These are phyloP conservation scores for Harpagoxenus sublaevis DNA, from an alignment of 2,888 invertebrate species.

Conservation along the genomic window DNA sequence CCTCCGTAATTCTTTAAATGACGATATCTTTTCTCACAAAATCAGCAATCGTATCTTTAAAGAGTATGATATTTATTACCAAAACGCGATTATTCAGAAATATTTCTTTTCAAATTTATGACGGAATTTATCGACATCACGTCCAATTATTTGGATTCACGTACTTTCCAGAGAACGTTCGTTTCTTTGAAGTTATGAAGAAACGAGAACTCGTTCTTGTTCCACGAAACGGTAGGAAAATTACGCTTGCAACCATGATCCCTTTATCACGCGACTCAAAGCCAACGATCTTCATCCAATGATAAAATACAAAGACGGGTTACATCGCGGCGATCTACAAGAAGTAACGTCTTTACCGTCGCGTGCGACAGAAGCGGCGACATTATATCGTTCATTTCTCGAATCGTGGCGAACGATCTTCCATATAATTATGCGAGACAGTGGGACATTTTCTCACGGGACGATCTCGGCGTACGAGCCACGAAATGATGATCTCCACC, in stretches of 20 bases:
- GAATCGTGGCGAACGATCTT: slow-evolving; percentile 38
- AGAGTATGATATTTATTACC: neutral
- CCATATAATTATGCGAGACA: slow-evolving; percentile 43
- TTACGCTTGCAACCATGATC: slow-evolving; percentile 1
- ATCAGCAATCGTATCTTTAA: neutral
- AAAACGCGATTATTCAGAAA: neutral
- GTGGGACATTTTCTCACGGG: slow-evolving; percentile 29
- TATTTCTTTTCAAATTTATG: neutral
- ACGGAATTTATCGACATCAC: neutral
- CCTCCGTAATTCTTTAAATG: neutral
- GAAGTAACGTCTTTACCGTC: slow-evolving; percentile 5
- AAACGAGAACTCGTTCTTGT: neutral
- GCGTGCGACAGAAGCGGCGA: slow-evolving; percentile 12
- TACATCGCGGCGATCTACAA: slow-evolving; percentile 25
- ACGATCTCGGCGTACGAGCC: neutral
- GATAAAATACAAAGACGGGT: slow-evolving; percentile 8
- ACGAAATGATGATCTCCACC: slow-evolving; percentile 51
- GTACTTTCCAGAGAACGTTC: too few species aligned
- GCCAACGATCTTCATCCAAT: slow-evolving; percentile 26
- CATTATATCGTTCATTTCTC: slow-evolving; percentile 32
- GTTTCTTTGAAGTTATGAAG: neutral
- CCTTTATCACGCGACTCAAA: slow-evolving; percentile 15
- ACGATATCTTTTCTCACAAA: neutral
- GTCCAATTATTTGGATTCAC: neutral
- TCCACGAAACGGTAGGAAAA: slow-evolving; percentile 7